These are phyloP conservation scores for Callosobruchus maculatus DNA, from an alignment of 2,888 invertebrate genomes.

Conservation along the genomic window DNA sequence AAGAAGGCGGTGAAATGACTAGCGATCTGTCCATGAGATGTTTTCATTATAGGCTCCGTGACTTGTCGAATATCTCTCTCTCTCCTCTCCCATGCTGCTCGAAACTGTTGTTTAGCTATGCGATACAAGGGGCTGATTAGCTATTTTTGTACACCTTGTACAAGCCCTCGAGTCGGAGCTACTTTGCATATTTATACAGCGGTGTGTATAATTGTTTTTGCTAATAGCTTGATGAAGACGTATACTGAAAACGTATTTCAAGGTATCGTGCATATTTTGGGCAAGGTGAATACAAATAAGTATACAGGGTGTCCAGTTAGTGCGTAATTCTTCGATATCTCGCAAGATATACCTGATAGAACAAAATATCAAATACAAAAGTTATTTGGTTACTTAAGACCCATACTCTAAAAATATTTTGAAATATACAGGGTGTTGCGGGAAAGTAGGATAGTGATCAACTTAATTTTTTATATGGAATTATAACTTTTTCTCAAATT, in stretches of 20 bases:
- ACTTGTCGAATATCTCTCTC: slow-evolving; percentile 46
- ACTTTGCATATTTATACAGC: background rate
- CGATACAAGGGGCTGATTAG: background rate
- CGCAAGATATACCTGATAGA: too few relatives aligned
- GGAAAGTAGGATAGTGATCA: too few relatives aligned
- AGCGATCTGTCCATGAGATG: slow-evolving; percentile 51
- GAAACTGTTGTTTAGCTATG: background rate
- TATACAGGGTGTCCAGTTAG: too few relatives aligned
- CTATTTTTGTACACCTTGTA: background rate
- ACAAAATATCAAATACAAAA: too few relatives aligned
- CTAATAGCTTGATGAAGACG: background rate
- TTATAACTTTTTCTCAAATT: too few relatives aligned
- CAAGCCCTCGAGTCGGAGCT: background rate
- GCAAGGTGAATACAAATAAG: too few relatives aligned
- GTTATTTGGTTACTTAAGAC: too few relatives aligned
- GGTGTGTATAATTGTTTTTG: background rate
- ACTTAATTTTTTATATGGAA: too few relatives aligned
- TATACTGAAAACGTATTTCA: background rate
- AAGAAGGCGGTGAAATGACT: slow-evolving; percentile 51
- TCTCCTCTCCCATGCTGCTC: background rate
- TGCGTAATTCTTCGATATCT: too few relatives aligned
- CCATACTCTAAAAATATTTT: too few relatives aligned
- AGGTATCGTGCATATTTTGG: too few relatives aligned
- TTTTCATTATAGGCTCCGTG: slow-evolving; percentile 52
- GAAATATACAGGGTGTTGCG: too few relatives aligned